These are phyloP conservation scores for Prosopocoilus inquinatus DNA, from an alignment of 2,888 invertebrate species.

Conservation along the genomic window DNA sequence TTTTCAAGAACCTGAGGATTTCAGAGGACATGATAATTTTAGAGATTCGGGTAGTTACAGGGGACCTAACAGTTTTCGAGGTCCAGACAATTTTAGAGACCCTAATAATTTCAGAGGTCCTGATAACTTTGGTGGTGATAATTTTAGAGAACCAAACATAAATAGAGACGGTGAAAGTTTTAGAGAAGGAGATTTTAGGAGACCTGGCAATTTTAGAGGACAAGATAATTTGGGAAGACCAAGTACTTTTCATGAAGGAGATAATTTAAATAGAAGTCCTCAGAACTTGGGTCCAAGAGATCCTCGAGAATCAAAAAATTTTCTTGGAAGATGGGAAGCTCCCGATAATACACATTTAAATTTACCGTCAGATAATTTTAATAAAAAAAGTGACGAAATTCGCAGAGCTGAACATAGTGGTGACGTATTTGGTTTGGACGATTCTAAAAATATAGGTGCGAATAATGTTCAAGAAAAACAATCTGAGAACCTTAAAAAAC, in stretches of 20 bases:
- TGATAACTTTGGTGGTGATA: conserved; percentile 17
- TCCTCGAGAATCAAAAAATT: conserved; percentile 1
- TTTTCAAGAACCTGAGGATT: conserved; percentile 16
- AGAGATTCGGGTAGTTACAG: conserved; percentile 11
- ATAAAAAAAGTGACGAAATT: too few species aligned
- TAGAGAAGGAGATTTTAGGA: not conserved
- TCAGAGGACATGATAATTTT: conserved; percentile 4
- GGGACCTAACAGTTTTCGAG: conserved; percentile 16
- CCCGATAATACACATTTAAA: too few species aligned
- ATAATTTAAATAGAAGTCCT: not conserved
- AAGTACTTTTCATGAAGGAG: not conserved
- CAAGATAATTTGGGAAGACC: conserved; percentile 1
- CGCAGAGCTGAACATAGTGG: too few species aligned
- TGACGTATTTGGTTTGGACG: too few species aligned
- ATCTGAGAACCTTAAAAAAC: too few species aligned
- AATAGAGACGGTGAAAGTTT: too few species aligned
- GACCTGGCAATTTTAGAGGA: conserved; percentile 4
- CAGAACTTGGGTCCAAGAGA: conserved; percentile 1
- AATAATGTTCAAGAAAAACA: too few species aligned
- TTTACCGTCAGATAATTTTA: too few species aligned
- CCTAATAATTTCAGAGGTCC: conserved; percentile 15
- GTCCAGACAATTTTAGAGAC: conserved; percentile 13
- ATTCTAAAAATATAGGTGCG: too few species aligned
- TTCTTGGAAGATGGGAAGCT: too few species aligned
- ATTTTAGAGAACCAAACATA: not conserved